Conservation (phyloP, 2,797 vertebrate species). For the Vultur gryphus region DNA sequence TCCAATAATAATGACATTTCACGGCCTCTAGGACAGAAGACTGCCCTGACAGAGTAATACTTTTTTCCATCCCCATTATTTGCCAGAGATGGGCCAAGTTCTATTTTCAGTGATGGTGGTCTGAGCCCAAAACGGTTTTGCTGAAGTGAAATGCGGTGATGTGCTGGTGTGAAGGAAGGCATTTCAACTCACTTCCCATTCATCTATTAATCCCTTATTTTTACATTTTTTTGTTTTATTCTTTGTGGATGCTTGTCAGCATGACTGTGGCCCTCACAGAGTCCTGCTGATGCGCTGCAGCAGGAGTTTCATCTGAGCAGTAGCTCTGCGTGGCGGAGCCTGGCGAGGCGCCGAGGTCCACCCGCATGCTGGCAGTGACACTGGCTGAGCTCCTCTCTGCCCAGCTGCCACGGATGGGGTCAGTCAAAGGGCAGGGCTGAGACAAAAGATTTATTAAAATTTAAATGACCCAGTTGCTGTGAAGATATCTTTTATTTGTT, state of each 20-base stretch:
- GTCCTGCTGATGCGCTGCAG: not conserved
- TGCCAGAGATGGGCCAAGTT: not conserved
- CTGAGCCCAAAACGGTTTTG: not conserved
- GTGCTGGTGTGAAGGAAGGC: not conserved
- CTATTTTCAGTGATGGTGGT: not conserved
- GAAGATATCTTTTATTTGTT: not conserved
- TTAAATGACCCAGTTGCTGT: not conserved
- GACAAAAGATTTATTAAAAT: slow-evolving; percentile 25
- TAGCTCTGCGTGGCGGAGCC: not conserved
- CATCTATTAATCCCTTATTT: not conserved
- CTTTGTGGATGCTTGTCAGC: not conserved
- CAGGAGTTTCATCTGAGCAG: not conserved
- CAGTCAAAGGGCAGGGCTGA: not conserved
- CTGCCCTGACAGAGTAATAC: not conserved
- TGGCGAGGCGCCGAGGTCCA: rapidly evolving
- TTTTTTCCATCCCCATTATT: not conserved
- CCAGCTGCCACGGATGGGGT: rapidly evolving
- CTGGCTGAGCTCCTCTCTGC: not conserved
- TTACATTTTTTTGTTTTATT: not conserved
- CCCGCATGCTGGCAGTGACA: rapidly evolving
- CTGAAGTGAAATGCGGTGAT: not conserved
- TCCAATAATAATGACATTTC: not conserved
- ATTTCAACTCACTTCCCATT: not conserved
- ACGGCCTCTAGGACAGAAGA: not conserved
- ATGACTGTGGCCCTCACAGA: not conserved